These are phyloP conservation scores for Typhlomys cinereus DNA, from an alignment of 2,113 vertebrate species.

Conservation along the genomic window DNA sequence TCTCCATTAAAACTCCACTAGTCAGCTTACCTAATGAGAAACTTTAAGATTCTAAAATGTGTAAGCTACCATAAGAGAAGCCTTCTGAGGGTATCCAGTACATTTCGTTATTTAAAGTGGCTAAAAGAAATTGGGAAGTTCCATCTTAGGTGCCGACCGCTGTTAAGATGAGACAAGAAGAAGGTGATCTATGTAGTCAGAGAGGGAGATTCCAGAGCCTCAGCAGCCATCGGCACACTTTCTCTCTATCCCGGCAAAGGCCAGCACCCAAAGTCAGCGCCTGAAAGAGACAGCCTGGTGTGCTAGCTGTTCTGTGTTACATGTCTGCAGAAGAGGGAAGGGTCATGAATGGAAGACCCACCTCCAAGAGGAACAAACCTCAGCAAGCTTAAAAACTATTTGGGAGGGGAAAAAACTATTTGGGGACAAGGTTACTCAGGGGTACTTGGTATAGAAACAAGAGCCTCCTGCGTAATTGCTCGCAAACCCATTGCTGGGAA, in stretches of 20 bases:
- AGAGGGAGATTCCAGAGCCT: too few relatives aligned
- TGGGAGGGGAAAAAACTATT: neutral
- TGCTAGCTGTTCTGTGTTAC: neutral
- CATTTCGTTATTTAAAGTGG: neutral
- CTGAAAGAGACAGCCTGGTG: neutral
- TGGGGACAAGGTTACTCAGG: neutral
- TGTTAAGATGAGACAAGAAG: fast-evolving
- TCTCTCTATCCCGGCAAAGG: neutral
- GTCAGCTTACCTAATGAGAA: neutral
- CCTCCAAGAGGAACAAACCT: neutral
- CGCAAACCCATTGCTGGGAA: neutral
- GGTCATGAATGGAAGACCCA: neutral
- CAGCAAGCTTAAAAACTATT: neutral
- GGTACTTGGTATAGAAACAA: neutral
- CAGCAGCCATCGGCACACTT: neutral
- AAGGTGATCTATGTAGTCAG: neutral
- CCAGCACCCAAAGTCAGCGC: neutral
- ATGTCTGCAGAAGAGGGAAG: neutral
- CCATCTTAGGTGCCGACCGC: neutral
- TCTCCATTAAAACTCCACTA: neutral
- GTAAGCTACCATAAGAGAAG: neutral
- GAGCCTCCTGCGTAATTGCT: neutral
- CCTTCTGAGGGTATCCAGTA: neutral
- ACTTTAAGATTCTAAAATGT: neutral
- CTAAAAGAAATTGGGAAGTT: neutral